Evolutionary conservation across 2,797 vertebrate species (phyloP), one percentile per base, ranked within the genome.

Genomic region (Catamblyrhynchus diadema): DNA sequence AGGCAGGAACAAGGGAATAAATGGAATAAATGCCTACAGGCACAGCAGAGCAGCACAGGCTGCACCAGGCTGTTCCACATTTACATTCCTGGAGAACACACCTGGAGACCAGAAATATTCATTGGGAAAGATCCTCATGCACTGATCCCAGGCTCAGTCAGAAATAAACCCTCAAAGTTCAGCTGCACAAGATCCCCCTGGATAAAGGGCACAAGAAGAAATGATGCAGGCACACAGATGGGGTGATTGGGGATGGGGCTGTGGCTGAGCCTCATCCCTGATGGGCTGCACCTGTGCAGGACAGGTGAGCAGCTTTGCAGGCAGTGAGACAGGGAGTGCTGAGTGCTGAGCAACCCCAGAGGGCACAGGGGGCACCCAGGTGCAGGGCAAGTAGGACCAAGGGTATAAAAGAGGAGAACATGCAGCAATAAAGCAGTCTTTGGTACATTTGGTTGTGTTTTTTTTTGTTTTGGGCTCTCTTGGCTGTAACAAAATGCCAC

Each of bases 51-150:
- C 39, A 41, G 39, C 39, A 41, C 39, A 14, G 74, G 9, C 20
- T 30, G 45, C 41, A 37, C 37, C 66, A 59, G 5, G 6, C 25
- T n/a, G 5, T 6, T 30, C 73, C 59, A 27, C 6, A 12, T 22
- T 62, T 42, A 3, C 37, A 20, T 32, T 47, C 33, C 44, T 62
- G 4, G n/a, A n/a, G n/a, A n/a, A n/a, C n/a, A 61, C 50, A 24
- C 0, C 0, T 41, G 51, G 57, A 14, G 32, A 28, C 32, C 25
- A 60, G 4, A 42, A 50, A 84, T 16, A 48, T 19, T 37, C 19
- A 28, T 0, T 33, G 88, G 51, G 67, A 65, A n/a, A 59, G 23
- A 65, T 74, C 70, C 47, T 6, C 1, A 2, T 10, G n/a, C 37
- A 23, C 28, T 4, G 2, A 4, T 15, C 48, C 42, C 37, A 18